Evolutionary conservation across 2,113 vertebrate species (phyloP), one percentile per base, ranked within the genome.

Genomic region (Potamarius usumacintae): DNA sequence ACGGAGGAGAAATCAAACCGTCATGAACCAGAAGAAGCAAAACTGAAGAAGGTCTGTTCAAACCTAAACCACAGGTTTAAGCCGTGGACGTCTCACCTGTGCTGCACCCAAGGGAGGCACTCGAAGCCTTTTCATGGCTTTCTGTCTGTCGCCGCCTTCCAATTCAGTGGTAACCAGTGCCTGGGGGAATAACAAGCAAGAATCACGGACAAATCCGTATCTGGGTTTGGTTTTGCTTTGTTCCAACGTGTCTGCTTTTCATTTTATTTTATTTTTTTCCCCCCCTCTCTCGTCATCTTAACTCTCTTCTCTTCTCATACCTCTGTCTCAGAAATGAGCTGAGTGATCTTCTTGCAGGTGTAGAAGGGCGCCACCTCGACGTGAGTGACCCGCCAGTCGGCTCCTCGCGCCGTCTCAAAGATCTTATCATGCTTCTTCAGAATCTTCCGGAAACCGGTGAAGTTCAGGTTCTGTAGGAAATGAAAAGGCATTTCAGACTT

Each of bases 361-460:
- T 99, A 99, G 94, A 99, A 99, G 7, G 98, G 97, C 1, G 98
- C 98, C 93, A 99, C 97, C 91, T 99, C 98, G 90, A 99, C 98
- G 42, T 99, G 98, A 74, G 94, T 96, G 92, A 99, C 97, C 0
- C 98, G 94, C 98, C 98, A 99, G 91, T 99, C 98, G 0, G 97
- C 98, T 11, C 98, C 98, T 25, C 98, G 97, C 0, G 93, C n/a
- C 0, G 98, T 99, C 89, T 99, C 98, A 95, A 99, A 97, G 92
- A 99, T 98, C 95, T 99, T 99, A 93, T 99, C 98, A 96, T 99
- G 98, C 86, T 99, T 99, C 96, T 99, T 99, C 85, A 99, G 95
- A 92, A 99, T 99, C 94, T 99, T 99, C 88, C 98, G 96, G 94
- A 99, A 99, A 85, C 98, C 98, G 0, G 98, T 99, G 94, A 99